These are phyloP conservation scores for Montipora sp. DNA, from an alignment of 64 coral and sea anemone species.

Conservation along the genomic window DNA sequence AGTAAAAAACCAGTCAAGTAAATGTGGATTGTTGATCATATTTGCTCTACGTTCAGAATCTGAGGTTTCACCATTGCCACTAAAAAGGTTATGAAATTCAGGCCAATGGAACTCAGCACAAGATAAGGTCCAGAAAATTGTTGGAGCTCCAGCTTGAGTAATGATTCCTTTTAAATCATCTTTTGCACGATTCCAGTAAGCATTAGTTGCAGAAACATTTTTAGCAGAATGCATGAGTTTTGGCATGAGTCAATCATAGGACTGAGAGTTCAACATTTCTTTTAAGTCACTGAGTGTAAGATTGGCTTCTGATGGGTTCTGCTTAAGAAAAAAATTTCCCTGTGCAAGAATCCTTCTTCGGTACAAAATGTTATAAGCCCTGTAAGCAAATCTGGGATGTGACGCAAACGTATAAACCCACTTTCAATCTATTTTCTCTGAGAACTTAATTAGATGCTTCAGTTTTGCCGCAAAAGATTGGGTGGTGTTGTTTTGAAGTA, in stretches of 20 bases:
- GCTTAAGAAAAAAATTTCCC: constrained; percentile 14
- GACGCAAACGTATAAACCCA: constrained; percentile 46
- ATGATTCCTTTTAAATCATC: constrained; percentile 51
- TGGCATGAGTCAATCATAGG: not conserved
- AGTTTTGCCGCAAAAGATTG: constrained; percentile 9
- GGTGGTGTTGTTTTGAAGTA: not conserved
- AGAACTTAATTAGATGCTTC: constrained; percentile 11
- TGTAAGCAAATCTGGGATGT: constrained; percentile 44
- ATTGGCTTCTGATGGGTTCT: constrained; percentile 40
- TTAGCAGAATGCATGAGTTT: constrained; percentile 36
- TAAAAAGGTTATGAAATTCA: constrained; percentile 48
- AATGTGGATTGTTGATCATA: constrained; percentile 34
- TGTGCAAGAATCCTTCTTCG: constrained; percentile 22
- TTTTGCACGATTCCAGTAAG: constrained; percentile 55
- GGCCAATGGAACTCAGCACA: constrained; percentile 63
- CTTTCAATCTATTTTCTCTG: constrained; percentile 4
- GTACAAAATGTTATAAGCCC: constrained; percentile 40
- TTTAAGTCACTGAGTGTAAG: constrained; percentile 32
- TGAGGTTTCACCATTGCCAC: not conserved
- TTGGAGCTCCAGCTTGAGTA: constrained; percentile 22
- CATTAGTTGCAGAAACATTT: constrained; percentile 5
- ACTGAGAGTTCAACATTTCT: constrained; percentile 24
- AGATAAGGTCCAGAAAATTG: constrained; percentile 55
- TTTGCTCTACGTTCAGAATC: constrained; percentile 9
- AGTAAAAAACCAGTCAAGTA: constrained; percentile 48